A percentile compares a stretch with the other conserved stretches of the same genome.
These are phyloP conservation scores for Chroicocephalus ridibundus DNA, from an alignment of 2,113 vertebrate genomes.

Conservation along the genomic window DNA sequence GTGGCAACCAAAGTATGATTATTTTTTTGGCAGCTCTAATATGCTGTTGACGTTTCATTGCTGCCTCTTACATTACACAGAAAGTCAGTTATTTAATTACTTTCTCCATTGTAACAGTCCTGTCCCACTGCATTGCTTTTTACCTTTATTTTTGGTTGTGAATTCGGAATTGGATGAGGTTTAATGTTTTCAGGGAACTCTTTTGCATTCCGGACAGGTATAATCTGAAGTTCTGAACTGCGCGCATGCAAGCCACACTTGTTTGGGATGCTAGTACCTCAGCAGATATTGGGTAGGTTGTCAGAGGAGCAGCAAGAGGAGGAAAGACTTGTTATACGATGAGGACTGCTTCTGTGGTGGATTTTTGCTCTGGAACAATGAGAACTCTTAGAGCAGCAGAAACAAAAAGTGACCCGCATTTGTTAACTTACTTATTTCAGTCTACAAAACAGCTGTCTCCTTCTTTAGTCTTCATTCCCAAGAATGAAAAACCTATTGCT, in stretches of 20 bases:
- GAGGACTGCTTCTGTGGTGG: not conserved
- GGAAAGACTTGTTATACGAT: not conserved
- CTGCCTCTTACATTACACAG: not conserved
- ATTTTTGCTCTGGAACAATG: not conserved
- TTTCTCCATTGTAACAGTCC: not conserved
- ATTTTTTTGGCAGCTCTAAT: not conserved
- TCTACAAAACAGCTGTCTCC: not conserved
- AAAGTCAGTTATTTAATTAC: not conserved
- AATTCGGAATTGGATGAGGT: not conserved
- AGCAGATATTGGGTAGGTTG: not conserved
- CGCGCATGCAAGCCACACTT: accelerated
- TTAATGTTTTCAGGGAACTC: not conserved
- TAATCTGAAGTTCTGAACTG: not conserved
- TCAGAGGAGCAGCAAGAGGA: not conserved
- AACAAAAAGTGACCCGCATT: not conserved
- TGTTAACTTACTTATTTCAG: not conserved
- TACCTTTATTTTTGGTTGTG: not conserved
- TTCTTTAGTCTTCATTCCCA: not conserved
- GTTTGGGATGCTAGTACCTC: not conserved
- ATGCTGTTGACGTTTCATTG: not conserved
- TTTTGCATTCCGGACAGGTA: not conserved
- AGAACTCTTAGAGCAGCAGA: not conserved
- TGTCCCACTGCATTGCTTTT: not conserved
- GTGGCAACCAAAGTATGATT: not conserved
- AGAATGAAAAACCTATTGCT: not conserved